Conservation (phyloP, 2,113 vertebrate species). For the Callorhinus ursinus region DNA sequence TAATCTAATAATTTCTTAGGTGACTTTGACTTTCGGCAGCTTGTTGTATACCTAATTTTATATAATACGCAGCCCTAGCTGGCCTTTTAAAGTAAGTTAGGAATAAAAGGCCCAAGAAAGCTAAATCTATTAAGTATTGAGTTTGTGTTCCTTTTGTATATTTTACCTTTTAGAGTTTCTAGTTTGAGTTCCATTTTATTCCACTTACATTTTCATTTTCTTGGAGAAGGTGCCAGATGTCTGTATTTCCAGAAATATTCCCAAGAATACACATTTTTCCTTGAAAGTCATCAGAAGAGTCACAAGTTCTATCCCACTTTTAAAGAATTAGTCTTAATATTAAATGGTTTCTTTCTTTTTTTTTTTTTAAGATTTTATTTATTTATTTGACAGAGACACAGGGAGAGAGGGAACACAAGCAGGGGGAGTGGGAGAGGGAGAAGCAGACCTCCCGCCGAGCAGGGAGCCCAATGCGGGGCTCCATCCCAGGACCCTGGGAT, state of each 20-base stretch:
- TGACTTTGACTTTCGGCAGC: neutral
- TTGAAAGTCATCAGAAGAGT: neutral
- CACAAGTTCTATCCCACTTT: neutral
- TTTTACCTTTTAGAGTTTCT: conserved; percentile 24
- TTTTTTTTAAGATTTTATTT: too few relatives aligned
- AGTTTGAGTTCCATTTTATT: conserved; percentile 11
- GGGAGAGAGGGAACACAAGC: too few relatives aligned
- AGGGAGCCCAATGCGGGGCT: too few relatives aligned
- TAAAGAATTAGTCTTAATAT: conserved; percentile 31
- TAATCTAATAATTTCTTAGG: conserved; percentile 6
- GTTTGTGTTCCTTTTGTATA: neutral
- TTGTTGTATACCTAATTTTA: neutral
- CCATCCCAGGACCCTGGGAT: too few relatives aligned
- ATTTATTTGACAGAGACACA: too few relatives aligned
- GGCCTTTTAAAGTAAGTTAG: neutral
- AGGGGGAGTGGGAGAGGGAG: too few relatives aligned
- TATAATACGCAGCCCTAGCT: neutral
- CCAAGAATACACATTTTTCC: neutral
- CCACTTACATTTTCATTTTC: neutral
- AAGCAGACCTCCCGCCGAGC: too few relatives aligned
- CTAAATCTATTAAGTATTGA: neutral
- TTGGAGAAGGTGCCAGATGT: neutral
- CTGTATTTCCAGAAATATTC: conserved; percentile 33
- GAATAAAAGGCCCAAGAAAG: neutral
- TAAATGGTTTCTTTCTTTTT: neutral